Conservation (phyloP, 23 tunicate genomes). For the Trididemnum clinides region DNA sequence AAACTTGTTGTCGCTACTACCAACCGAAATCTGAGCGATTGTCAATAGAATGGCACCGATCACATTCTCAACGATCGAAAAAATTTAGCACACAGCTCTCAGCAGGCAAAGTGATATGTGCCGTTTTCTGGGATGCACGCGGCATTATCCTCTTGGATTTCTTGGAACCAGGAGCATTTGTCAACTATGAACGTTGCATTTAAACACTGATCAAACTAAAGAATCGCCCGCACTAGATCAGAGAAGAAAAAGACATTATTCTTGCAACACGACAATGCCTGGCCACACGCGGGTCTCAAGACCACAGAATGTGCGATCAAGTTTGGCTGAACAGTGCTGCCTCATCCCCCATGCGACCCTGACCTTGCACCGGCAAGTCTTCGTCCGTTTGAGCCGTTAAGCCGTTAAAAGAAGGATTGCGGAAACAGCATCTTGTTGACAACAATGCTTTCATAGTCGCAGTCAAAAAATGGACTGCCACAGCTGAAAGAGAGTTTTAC, state of each 20-base stretch:
- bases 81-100: background rate
- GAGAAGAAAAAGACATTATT: background rate
- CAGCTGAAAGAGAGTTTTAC: background rate
- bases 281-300: slow-evolving; percentile 6
- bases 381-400: background rate
- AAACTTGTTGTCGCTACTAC: too few species aligned
- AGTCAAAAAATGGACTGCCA: slow-evolving; percentile 12
- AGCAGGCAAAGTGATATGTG: background rate
- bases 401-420: background rate
- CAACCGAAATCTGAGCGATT: background rate
- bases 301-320: background rate
- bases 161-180: background rate
- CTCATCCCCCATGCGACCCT: background rate
- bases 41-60: background rate
- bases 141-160: slow-evolving; percentile 6
- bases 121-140: background rate
- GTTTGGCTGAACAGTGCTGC: slow-evolving; percentile 12
- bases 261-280: slow-evolving; percentile 1
- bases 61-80: too few species aligned
- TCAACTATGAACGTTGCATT: background rate
- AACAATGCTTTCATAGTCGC: slow-evolving; percentile 7
- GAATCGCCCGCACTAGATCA: background rate
- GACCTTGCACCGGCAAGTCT: slow-evolving; percentile 5
- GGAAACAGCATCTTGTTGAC: slow-evolving; percentile 9
- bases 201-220: slow-evolving; percentile 1